Base-by-base conservation (phyloP, 2,113 vertebrate genomes). In the Pangasianodon hypophthalmus region DNA sequence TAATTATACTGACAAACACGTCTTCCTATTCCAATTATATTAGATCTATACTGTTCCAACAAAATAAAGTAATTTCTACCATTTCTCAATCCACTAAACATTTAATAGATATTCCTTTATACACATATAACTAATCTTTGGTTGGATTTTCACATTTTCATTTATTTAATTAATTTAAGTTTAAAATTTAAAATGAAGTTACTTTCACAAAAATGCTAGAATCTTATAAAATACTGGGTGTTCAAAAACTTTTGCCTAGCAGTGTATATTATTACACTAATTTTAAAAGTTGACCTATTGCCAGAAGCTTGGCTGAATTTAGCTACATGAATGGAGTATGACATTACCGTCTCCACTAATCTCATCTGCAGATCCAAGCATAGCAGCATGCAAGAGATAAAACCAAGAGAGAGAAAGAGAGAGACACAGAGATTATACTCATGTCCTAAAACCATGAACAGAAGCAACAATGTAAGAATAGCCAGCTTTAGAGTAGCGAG, bases 331-430 rank as follows among this genome's bases (percentile, higher is more conserved):
- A 84, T 84, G 82, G 81, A 95, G 89, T 92, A 87, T 77, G 64
- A 90, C 95, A 97, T 97, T 98, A 97, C 97, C 97, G 95, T 98
- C 97, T 96, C 97, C 97, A 96, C 97, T 97, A 97, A 97, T 96
- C 96, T 97, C 97, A 96, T 97, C 97, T 97, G 97, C 93, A 95
- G 96, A 96, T 98, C 97, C 97, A 92, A 95, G 95, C 93, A 86
- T 71, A 73, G 85, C 73, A 93, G 97, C 97, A 96, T 97, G 97
- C 96, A 96, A 96, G 96, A 95, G 96, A 94, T 89, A 8, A 71
- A 37, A 82, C 75, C 87, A 69, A 91, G 90, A 92, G 92, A 79
- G 86, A 91, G 62, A 80, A 18, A 83, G 52, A 84, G 81, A 64
- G 50, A 89, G 26, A 87, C 26, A 87, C n/a, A 88, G 32, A 67